These are phyloP conservation scores for Apodemus sylvaticus DNA, from an alignment of 2,113 vertebrate genomes.

Conservation along the genomic window DNA sequence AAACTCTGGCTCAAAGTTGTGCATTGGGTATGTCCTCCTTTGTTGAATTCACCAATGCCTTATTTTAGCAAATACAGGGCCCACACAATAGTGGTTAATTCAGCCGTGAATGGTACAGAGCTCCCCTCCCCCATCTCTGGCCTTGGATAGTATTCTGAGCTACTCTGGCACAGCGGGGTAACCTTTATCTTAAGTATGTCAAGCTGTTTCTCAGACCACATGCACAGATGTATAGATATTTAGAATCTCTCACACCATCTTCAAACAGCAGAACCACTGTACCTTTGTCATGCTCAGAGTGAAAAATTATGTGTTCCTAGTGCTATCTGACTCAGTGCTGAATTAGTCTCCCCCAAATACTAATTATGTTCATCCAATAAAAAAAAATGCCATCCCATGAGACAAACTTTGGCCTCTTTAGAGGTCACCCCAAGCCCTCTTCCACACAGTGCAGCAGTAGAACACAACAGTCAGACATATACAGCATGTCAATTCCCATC, in stretches of 20 bases:
- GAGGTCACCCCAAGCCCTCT: background rate
- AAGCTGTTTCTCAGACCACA: constrained; percentile 58
- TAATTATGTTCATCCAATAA: background rate
- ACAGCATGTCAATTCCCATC: background rate
- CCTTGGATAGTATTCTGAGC: background rate
- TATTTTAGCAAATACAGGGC: background rate
- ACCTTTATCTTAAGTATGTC: constrained; percentile 38
- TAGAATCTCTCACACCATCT: background rate
- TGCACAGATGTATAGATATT: background rate
- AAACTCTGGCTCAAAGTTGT: constrained; percentile 25
- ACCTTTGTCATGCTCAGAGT: background rate
- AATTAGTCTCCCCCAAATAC: constrained; percentile 9
- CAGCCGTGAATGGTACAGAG: constrained; percentile 45
- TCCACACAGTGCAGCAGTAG: background rate
- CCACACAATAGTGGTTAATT: constrained; percentile 53
- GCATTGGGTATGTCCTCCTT: constrained; percentile 46
- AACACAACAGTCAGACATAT: background rate
- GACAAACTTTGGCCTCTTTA: background rate
- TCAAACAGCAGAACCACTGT: background rate
- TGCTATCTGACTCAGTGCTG: background rate
- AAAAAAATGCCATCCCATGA: background rate
- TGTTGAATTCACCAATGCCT: constrained; percentile 56
- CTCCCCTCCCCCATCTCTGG: constrained; percentile 37
- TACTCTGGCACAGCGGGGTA: constrained; percentile 53
- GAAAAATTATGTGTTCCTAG: background rate